Evolutionary conservation across 2,888 invertebrate species (phyloP).

Genomic region (Apotomis turbidana): DNA sequence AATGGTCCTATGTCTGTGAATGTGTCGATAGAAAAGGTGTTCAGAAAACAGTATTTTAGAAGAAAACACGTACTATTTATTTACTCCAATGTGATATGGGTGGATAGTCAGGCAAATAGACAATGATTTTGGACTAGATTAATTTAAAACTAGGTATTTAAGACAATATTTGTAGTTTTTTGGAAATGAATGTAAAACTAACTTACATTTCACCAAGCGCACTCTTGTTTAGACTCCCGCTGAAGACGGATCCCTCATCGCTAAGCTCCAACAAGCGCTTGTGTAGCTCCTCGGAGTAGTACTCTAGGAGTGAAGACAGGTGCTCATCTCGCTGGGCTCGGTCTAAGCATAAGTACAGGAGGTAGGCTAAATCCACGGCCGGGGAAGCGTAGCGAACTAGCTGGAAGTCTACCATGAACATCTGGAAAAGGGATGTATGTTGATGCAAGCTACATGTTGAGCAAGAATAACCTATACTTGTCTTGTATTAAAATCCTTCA

Average conservation of each 20-base stretch:
- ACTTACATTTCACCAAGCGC: constrained; percentile 83
- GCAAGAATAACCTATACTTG: no score
- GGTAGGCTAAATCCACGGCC: constrained; percentile 86
- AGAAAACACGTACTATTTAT: no score
- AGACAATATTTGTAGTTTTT: no score
- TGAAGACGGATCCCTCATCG: constrained; percentile 68
- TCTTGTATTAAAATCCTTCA: no score
- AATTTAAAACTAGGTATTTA: no score
- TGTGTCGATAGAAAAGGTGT: no score
- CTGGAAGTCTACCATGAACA: constrained; percentile 89
- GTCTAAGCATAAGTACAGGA: constrained; percentile 87
- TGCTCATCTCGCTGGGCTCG: constrained; percentile 84
- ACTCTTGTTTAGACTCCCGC: constrained; percentile 73
- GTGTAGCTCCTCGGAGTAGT: constrained; percentile 85
- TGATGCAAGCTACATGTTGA: no score
- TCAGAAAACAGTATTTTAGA: no score
- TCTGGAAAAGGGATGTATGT: constrained; percentile 65
- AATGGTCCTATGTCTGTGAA: no score
- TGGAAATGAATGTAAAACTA: not conserved
- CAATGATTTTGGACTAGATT: no score
- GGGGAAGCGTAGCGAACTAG: constrained; percentile 88
- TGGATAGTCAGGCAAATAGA: no score
- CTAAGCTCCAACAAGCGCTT: constrained; percentile 81
- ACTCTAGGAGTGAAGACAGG: constrained; percentile 82
- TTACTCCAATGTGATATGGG: no score